These are phyloP conservation scores for Poeciliopsis paucimaculata DNA, from an alignment of 2,797 vertebrate species.

Conservation along the genomic window DNA sequence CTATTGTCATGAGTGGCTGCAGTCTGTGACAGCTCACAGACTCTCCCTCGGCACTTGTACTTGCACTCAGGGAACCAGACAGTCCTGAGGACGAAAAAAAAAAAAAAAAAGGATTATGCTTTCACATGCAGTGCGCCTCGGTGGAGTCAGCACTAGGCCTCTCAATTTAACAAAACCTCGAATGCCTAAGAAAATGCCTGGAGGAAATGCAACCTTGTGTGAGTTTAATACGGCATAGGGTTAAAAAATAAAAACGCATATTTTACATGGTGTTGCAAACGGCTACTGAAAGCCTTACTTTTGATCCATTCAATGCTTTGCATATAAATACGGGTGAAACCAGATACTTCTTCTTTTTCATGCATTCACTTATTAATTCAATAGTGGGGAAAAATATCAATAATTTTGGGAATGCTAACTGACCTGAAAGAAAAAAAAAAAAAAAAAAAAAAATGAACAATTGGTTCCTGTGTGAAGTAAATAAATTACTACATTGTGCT, in stretches of 20 bases:
- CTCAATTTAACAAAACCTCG: background rate
- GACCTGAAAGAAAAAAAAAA: background rate
- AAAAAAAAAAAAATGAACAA: background rate
- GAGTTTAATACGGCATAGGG: background rate
- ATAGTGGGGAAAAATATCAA: background rate
- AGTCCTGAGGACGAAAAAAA: background rate
- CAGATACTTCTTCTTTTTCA: background rate
- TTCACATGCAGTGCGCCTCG: background rate
- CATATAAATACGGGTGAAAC: background rate
- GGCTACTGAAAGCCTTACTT: background rate
- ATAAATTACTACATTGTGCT: background rate
- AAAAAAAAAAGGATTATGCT: background rate
- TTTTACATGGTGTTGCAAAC: background rate
- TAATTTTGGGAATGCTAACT: background rate
- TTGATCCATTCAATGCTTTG: background rate
- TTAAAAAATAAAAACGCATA: background rate
- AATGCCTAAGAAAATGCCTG: background rate
- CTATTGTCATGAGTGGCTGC: background rate
- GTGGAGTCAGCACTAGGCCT: background rate
- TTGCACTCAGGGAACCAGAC: conserved; percentile 16
- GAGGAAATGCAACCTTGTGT: background rate
- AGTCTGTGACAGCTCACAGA: conserved; percentile 9
- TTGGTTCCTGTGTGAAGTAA: background rate
- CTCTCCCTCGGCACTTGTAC: conserved; percentile 7
- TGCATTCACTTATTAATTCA: background rate